Evolutionary conservation across 2,797 vertebrate genomes (phyloP).

Genomic region (Coreius guichenoti): DNA sequence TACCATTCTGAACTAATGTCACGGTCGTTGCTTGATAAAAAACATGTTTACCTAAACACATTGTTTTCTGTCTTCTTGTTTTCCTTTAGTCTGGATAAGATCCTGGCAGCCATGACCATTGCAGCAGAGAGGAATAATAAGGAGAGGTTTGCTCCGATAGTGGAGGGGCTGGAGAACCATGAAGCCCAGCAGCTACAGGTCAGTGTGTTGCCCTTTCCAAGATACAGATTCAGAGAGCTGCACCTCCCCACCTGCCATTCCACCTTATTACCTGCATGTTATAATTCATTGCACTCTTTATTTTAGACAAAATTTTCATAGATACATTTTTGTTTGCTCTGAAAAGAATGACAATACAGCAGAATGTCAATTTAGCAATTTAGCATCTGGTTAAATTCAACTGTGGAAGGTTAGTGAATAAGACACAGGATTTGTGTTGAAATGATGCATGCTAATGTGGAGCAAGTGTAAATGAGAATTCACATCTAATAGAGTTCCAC

Average conservation of each 20-base stretch:
- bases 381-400: background rate
- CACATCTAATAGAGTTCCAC: background rate
- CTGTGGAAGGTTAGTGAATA: background rate
- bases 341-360: background rate
- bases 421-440: background rate
- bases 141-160: conserved; percentile 92
- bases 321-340: background rate
- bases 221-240: background rate
- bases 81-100: conserved; percentile 88
- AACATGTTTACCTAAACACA: conserved; percentile 34
- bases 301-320: background rate
- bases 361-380: background rate
- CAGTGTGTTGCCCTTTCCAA: conserved; percentile 50
- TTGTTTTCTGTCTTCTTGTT: conserved; percentile 53
- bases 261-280: background rate
- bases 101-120: conserved; percentile 94
- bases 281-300: background rate
- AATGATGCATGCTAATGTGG: background rate
- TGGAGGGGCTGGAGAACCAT: conserved; percentile 96
- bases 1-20: conserved; percentile 68
- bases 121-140: conserved; percentile 92
- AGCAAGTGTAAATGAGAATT: background rate
- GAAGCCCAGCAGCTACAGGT: conserved; percentile 96
- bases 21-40: conserved; percentile 69
- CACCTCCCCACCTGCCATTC: background rate